A percentile compares a stretch with the other conserved stretches of the same genome.
Evolutionary conservation across 2,113 vertebrate species (phyloP).

Genomic region (Theristicus caerulescens): DNA sequence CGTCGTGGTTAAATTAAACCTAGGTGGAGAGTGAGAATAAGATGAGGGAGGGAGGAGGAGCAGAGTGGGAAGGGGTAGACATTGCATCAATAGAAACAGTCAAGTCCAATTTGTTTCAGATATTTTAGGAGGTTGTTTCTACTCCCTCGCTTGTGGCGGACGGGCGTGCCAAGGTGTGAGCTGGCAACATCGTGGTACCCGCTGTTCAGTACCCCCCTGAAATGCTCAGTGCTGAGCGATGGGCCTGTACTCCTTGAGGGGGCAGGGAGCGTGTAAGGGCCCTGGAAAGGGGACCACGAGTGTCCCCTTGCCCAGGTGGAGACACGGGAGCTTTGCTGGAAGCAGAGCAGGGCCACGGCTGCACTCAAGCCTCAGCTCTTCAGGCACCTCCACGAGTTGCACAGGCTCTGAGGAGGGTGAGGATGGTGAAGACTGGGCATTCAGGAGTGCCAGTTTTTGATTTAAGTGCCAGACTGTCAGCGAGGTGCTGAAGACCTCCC

Average conservation of each 20-base stretch:
- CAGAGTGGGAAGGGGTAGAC: neutral
- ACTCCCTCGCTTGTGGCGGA: rapidly evolving
- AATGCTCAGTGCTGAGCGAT: neutral
- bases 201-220: neutral
- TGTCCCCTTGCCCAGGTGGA: no score
- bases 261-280: neutral
- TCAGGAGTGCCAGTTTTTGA: neutral
- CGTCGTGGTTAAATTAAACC: neutral
- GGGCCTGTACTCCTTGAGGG: rapidly evolving
- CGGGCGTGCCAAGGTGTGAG: neutral
- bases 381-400: neutral
- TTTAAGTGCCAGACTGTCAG: neutral
- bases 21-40: neutral
- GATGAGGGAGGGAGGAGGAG: neutral
- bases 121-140: neutral
- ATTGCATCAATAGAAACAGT: neutral
- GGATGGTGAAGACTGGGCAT: rapidly evolving
- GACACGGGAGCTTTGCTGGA: neutral
- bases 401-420: neutral
- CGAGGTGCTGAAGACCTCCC: neutral
- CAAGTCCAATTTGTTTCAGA: neutral
- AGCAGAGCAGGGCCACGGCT: neutral
- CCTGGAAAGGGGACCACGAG: rapidly evolving
- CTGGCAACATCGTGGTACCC: rapidly evolving
- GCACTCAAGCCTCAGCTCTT: neutral